These are phyloP conservation scores for Synergus itoensis DNA, from an alignment of 2,888 invertebrate genomes.

Conservation along the genomic window DNA sequence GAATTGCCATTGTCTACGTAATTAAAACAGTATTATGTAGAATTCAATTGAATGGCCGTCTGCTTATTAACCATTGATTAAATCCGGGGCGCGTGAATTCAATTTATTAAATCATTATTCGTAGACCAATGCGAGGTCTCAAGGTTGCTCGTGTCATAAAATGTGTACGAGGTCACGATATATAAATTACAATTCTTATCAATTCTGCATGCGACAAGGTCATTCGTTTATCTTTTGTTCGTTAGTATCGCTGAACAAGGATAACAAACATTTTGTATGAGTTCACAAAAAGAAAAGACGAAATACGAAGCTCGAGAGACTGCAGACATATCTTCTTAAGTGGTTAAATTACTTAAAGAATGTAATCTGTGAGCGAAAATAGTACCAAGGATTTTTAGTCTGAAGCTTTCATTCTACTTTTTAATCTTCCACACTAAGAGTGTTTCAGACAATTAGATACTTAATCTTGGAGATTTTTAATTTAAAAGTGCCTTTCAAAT, in stretches of 20 bases:
- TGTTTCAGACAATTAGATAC: neutral
- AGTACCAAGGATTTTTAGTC: slow-evolving; percentile 34
- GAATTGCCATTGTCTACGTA: neutral
- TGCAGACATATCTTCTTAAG: slow-evolving; percentile 31
- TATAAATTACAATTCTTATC: slow-evolving; percentile 72
- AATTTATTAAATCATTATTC: slow-evolving; percentile 58
- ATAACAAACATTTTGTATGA: slow-evolving; percentile 48
- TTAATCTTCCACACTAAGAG: neutral
- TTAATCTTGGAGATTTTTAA: neutral
- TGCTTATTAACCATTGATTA: slow-evolving; percentile 49
- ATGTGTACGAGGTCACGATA: slow-evolving; percentile 67
- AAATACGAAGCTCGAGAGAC: slow-evolving; percentile 38
- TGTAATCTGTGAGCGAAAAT: slow-evolving; percentile 26
- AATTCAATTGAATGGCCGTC: slow-evolving; percentile 8
- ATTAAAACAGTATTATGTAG: slow-evolving; percentile 4
- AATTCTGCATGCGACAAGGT: slow-evolving; percentile 68
- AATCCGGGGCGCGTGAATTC: slow-evolving; percentile 45
- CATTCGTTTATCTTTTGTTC: slow-evolving; percentile 61
- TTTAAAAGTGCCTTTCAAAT: neutral
- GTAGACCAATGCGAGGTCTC: slow-evolving; percentile 51
- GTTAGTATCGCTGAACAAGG: slow-evolving; percentile 54
- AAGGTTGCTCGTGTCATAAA: slow-evolving; percentile 60
- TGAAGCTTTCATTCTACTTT: neutral
- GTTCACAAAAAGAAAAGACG: slow-evolving; percentile 34
- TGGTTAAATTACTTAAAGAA: slow-evolving; percentile 29